phyloP scores from a whole-genome alignment of 2,113 vertebrate species.

The Dipodomys ordii region DNA sequence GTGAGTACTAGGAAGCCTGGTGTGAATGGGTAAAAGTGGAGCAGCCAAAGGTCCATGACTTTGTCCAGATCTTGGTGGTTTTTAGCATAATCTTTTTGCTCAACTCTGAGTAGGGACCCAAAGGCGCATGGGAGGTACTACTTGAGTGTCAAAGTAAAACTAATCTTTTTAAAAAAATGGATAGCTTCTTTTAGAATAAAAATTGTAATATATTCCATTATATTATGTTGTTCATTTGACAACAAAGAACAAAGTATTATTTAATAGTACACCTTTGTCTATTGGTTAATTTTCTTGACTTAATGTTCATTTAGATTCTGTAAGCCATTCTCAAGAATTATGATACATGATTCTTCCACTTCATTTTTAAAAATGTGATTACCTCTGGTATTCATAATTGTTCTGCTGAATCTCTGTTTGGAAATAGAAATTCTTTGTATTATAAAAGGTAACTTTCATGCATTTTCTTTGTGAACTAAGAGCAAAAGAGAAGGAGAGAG shows the following conservation, averaged over 20 bases:
- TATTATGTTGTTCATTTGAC: constrained; percentile 35
- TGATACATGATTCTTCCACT: constrained; percentile 24
- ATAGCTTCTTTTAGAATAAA: constrained; percentile 34
- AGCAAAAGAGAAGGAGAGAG: not conserved
- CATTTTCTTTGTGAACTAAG: not conserved
- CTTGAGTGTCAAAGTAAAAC: constrained; percentile 11
- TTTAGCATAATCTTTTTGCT: not conserved
- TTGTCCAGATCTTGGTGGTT: constrained; percentile 12
- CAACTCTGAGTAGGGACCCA: not conserved
- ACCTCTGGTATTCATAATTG: not conserved
- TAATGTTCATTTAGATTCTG: not conserved
- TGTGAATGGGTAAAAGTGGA: not conserved
- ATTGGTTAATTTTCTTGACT: constrained; percentile 43
- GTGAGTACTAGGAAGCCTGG: constrained; percentile 56
- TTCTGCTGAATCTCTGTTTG: constrained; percentile 32
- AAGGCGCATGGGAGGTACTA: not conserved
- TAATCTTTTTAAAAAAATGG: not conserved
- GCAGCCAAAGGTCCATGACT: constrained; percentile 56
- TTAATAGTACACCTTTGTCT: constrained; percentile 42
- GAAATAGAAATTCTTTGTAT: constrained; percentile 22
- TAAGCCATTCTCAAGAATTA: not conserved
- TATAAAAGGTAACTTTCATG: constrained; percentile 28
- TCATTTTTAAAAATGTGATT: constrained; percentile 41
- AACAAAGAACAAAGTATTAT: constrained; percentile 8
- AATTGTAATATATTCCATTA: not conserved